Evolutionary conservation across 2,888 invertebrate genomes (phyloP), one percentile per base, ranked within the genome.

Genomic region (Margaritifera margaritifera): DNA sequence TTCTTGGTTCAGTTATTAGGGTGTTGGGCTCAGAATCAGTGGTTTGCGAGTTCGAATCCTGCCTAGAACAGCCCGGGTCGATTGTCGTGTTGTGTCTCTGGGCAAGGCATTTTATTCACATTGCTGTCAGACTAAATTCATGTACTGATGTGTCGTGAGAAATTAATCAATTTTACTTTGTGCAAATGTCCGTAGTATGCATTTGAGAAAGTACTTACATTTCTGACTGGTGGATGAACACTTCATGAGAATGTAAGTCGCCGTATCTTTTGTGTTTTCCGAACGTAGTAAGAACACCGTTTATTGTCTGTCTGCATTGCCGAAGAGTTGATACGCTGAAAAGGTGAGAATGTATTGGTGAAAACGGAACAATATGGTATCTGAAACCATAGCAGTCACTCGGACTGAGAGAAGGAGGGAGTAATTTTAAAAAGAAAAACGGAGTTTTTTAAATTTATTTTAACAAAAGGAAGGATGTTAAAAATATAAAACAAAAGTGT

Each of bases 241-340:
- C 42, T 64, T 77, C 74, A 51, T 74, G 77, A 8, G 66, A 58
- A 56, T 74, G 74, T 0, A 77, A 67, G 1, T 63, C 63, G 2
- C 69, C 69, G 55, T 72, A 74, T 57, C 70, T 66, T 53, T 74
- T 74, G 51, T 77, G 77, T 52, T 74, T 77, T 11, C 60, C 50
- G 52, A 77, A 77, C 2, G 72, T 70, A 4, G 55, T 69, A 6
- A 53, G 67, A 5, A 77, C 65, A 15, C 60, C 58, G 4, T 67
- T 51, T 27, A 72, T 72, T 22, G 64, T 66, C 50, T 66, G 66
- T 19, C 64, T 54, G 8, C 66, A 58, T 19, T 77, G 71, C 27
- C 69, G 64, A n/a, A 70, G 61, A 55, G 66, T 77, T 6, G 74
- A 59, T 22, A 74, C n/a, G 57, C 76, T 77, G 76, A 59, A 72